Base-by-base conservation (phyloP, 1,140 invertebrate genomes). In the Lepeophtheirus salmonis region DNA sequence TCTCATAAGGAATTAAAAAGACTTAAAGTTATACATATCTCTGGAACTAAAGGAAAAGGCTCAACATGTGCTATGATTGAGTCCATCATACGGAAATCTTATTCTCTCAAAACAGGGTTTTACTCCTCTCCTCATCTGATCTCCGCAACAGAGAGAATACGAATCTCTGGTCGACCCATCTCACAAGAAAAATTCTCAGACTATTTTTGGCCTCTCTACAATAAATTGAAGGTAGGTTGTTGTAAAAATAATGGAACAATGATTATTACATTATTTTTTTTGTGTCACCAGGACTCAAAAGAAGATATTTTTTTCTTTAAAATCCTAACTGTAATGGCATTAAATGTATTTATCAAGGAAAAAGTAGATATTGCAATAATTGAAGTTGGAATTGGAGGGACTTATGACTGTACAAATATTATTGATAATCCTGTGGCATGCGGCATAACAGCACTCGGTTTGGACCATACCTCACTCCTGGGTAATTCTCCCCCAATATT, bases 321-420 rank as follows among this genome's bases (percentile, higher is more conserved):
- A 60, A 97, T 97, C 70, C 71, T 97, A 0, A 97, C 92, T 0
- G 74, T 97, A 14, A 75, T 98, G 74, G 85, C 88, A 14, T 86
- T 94, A 65, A 79, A 92, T 67, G 73, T 95, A 2, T 97, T 98
- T 71, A 51, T 90, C 0, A 72, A 80, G 56, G 83, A 91, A 68
- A 79, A 88, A 64, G 80, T 92, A 3, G 89, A 98, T 70, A 91
- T 95, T 4, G 86, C 85, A 1, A 80, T 99, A 41, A 69, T 98
- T 4, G 96, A 99, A 76, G 94, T 97, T 50, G 96, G 96, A 12
- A 94, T 99, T 64, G 96, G 96, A 0, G 96, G 96, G 0, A 79
- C 86, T 69, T 82, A 82, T 65, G 96, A 99, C 70, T 84, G 80
- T 64, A 99, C 96, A 1, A 99, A 99, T 76, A 74, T 97, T 4